Percentiles rank a stretch among this genome's conserved stretches.
Conservation (phyloP, 2,888 invertebrate genomes). For the Gandaritis pyraliata region DNA sequence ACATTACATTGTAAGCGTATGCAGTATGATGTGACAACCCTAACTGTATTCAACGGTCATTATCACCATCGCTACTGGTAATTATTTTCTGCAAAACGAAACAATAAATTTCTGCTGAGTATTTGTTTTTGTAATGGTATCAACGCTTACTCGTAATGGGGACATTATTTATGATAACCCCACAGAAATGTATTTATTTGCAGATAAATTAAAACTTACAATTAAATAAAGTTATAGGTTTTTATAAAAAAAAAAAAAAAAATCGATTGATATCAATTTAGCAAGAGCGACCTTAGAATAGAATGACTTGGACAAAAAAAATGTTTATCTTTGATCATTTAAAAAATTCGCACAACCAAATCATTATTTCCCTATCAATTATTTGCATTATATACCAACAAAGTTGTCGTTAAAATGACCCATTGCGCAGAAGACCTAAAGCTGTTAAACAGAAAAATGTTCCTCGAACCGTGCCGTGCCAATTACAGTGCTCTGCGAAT, state of each 20-base stretch:
- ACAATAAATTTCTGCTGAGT: constrained; percentile 16
- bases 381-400: constrained; percentile 15
- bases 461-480: constrained; percentile 31
- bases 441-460: constrained; percentile 29
- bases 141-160: constrained; percentile 1
- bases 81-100: constrained; percentile 31
- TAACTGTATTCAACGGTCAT: constrained; percentile 23
- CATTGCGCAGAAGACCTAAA: constrained; percentile 29
- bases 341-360: not conserved
- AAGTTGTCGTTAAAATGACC: constrained; percentile 30
- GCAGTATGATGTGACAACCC: constrained; percentile 20
- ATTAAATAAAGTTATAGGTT: too few relatives aligned
- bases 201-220: too few relatives aligned
- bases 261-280: too few relatives aligned
- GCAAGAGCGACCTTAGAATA: too few relatives aligned
- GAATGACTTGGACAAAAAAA: too few relatives aligned
- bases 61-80: constrained; percentile 29
- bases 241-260: too few relatives aligned
- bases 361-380: constrained; percentile 8
- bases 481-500: constrained; percentile 33
- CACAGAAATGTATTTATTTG: too few relatives aligned
- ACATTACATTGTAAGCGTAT: too few relatives aligned
- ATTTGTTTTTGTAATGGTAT: constrained; percentile 10
- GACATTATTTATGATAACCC: too few relatives aligned
- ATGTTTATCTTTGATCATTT: not conserved